Evolutionary conservation across 1,140 invertebrate species (phyloP).

Genomic region (Proctacanthus coquilletti): DNA sequence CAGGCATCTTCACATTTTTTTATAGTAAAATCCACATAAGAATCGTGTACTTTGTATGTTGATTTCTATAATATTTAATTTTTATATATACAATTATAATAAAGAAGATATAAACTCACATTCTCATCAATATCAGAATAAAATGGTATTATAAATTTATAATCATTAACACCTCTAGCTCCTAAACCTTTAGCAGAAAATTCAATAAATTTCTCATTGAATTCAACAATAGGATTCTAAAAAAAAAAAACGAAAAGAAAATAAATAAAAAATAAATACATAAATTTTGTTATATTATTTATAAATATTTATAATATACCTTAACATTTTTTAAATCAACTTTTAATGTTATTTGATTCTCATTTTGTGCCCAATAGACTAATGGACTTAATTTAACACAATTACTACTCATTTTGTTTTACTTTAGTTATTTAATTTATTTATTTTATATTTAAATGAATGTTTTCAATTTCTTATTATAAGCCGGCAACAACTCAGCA

Average conservation of each 20-base stretch:
- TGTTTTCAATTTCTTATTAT: no score
- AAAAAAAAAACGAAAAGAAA: not conserved
- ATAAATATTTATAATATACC: slow-evolving; percentile 31
- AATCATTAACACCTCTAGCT: slow-evolving; percentile 49
- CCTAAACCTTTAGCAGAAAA: slow-evolving; percentile 51
- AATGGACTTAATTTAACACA: slow-evolving; percentile 64
- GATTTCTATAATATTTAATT: slow-evolving; percentile 29
- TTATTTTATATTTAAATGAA: no score
- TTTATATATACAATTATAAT: not conserved
- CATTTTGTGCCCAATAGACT: slow-evolving; percentile 87
- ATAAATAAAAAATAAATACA: not conserved
- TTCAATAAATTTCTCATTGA: slow-evolving; percentile 41
- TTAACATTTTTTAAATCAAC: slow-evolving; percentile 71
- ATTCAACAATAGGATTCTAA: slow-evolving; percentile 17
- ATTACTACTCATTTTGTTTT: no score
- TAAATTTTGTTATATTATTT: slow-evolving; percentile 12
- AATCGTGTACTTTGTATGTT: slow-evolving; percentile 47
- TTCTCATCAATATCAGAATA: slow-evolving; percentile 49
- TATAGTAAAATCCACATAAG: slow-evolving; percentile 60
- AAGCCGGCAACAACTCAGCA: no score
- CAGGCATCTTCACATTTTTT: slow-evolving; percentile 51
- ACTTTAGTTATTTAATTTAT: no score
- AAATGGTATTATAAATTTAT: slow-evolving; percentile 57
- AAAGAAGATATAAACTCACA: slow-evolving; percentile 31
- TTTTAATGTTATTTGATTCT: slow-evolving; percentile 54